Conservation (phyloP, 2,888 invertebrate species). For the Drosophila trichaetosa region DNA sequence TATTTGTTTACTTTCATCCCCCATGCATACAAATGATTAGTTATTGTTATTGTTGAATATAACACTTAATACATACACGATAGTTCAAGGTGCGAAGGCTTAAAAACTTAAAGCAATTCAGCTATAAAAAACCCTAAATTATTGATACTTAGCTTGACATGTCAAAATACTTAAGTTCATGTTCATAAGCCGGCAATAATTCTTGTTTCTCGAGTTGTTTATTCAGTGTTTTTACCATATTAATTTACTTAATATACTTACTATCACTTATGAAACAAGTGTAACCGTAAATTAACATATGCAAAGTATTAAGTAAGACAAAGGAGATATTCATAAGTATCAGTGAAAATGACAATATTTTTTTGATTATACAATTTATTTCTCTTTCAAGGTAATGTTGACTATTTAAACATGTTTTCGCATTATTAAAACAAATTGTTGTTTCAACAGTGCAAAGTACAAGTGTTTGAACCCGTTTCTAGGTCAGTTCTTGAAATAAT, state of each 20-base stretch:
- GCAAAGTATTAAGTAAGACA: neutral
- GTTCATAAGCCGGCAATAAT: neutral
- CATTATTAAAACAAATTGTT: neutral
- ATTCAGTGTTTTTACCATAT: neutral
- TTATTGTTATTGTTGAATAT: conserved; percentile 16
- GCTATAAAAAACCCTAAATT: conserved; percentile 23
- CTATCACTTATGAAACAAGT: neutral
- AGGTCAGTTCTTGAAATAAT: neutral
- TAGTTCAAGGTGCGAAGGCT: conserved; percentile 32
- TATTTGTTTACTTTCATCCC: neutral
- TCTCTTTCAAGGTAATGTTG: conserved; percentile 18
- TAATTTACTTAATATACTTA: neutral
- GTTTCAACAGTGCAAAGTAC: neutral
- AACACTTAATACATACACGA: conserved; percentile 1
- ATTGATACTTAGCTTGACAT: conserved; percentile 21
- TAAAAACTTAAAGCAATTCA: conserved; percentile 16
- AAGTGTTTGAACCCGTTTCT: neutral
- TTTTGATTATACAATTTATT: conserved; percentile 2
- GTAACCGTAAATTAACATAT: neutral
- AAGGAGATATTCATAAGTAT: neutral
- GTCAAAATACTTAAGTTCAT: neutral
- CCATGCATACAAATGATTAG: neutral
- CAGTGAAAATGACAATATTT: neutral
- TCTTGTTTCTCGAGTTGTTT: conserved; percentile 2
- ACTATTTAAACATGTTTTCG: conserved; percentile 25